Base-by-base conservation (phyloP, 2,888 invertebrate species). In the Acanthoscelides obtectus region DNA sequence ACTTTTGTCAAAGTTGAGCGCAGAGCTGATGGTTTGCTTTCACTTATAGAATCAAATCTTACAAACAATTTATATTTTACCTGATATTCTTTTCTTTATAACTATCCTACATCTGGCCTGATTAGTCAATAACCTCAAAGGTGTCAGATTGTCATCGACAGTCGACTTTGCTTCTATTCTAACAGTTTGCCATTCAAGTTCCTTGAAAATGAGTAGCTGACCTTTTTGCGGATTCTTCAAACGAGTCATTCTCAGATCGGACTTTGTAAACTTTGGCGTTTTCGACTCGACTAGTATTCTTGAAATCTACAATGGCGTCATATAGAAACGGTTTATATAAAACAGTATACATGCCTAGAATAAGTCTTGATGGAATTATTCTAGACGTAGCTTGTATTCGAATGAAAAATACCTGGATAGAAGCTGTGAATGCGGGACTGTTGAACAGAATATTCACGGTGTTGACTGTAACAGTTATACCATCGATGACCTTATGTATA, bases 111-210 rank as follows among this genome's bases (percentile, higher is more conserved):
- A 97, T 83, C 94, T 92, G 64, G 98, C 96, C 84, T 95, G 96
- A 86, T 98, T 98, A 21, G 98, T 94, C 22, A 99, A 89, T 75
- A 99, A 88, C 75, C 98, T 88, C 67, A 99, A 87, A 0, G 99
- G 99, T 0, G 97, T 96, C 70, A 96, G 86, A 74, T 90, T 90
- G 79, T 88, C 88, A 83, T 93, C 92, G 82, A 90, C 89, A 69
- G 92, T 92, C 72, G 96, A 95, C 81, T 92, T 94, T 17, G 98
- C 98, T 86, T 99, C 98, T 81, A 99, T 94, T 75, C 98, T 89
- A 21, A 99, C 92, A 69, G 96, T 96, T 86, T 99, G 98, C 99
- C 99, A 99, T 83, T 95, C 94, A 71, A 99, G 87, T 87, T 97
- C 95, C 89, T 99, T 99, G 87, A 99, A 99, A 83, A 99, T 94